Conservation (phyloP, 2,797 vertebrate genomes). For the Xenopus petersii region DNA sequence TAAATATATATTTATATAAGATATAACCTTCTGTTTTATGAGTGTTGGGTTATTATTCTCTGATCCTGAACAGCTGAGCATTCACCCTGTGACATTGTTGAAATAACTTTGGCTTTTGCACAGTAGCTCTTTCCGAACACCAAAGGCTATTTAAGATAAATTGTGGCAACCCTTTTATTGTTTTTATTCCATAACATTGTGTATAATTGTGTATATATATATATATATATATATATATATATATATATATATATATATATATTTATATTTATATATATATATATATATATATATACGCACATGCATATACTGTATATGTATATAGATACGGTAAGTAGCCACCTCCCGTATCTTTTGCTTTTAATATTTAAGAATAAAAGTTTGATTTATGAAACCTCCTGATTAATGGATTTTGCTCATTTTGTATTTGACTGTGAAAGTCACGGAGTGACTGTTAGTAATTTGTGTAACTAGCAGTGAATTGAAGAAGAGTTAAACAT, state of each 20-base stretch:
- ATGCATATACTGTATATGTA: neutral
- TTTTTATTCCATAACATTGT: constrained; percentile 49
- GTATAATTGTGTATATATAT: too few relatives aligned
- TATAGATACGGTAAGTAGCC: constrained; percentile 1
- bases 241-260: too few relatives aligned
- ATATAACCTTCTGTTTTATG: constrained; percentile 61
- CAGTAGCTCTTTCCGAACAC: constrained; percentile 68
- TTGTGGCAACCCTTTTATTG: constrained; percentile 46
- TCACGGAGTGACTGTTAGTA: neutral
- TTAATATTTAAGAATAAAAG: constrained; percentile 36
- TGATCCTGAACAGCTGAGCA: constrained; percentile 90
- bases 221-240: too few relatives aligned
- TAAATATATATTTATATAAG: constrained; percentile 50
- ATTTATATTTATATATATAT: too few relatives aligned
- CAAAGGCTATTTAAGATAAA: constrained; percentile 60
- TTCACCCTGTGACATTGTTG: constrained; percentile 76
- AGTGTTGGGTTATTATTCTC: constrained; percentile 69
- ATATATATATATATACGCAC: too few relatives aligned
- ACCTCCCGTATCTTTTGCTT: constrained; percentile 42
- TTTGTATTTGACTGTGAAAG: constrained; percentile 3
- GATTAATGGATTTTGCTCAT: constrained; percentile 20
- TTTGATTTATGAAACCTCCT: constrained; percentile 37
- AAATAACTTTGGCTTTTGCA: constrained; percentile 74
- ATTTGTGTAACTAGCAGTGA: constrained; percentile 20
- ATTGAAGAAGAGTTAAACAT: constrained; percentile 9